Conservation (phyloP, 2,113 vertebrate species). For the Aptenodytes patagonicus region DNA sequence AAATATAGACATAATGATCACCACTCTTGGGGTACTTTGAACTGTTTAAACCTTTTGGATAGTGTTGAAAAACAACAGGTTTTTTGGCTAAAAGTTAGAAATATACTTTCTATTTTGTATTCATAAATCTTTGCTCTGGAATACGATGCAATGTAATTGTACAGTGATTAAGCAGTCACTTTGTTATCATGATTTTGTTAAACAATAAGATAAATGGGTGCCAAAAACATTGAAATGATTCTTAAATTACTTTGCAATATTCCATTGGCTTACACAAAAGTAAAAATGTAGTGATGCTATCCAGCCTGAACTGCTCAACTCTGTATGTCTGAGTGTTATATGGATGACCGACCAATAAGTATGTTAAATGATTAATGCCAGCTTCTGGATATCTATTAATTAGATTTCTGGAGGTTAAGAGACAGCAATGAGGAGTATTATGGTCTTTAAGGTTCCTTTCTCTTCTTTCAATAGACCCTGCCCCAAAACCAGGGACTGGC, state of each 20-base stretch:
- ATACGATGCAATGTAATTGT: neutral
- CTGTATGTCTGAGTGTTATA: neutral
- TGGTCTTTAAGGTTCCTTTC: neutral
- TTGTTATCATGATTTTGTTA: neutral
- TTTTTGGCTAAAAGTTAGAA: neutral
- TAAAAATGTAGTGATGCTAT: neutral
- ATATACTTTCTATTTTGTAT: neutral
- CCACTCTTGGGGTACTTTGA: neutral
- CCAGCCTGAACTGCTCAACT: neutral
- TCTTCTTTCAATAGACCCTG: neutral
- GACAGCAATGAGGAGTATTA: neutral
- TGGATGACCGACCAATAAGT: neutral
- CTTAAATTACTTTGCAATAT: neutral
- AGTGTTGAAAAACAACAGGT: neutral
- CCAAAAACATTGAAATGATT: neutral
- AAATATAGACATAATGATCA: neutral
- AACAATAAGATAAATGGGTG: neutral
- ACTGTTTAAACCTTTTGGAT: neutral
- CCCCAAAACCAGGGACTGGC: neutral
- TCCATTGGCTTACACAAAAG: neutral
- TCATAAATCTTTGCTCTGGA: neutral
- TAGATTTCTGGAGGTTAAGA: neutral
- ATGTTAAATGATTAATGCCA: neutral
- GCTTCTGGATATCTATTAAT: neutral
- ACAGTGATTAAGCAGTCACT: neutral